Percentiles rank a stretch among this genome's conserved stretches.
Conservation (phyloP, 2,888 invertebrate genomes). For the Hypercompe scribonia region DNA sequence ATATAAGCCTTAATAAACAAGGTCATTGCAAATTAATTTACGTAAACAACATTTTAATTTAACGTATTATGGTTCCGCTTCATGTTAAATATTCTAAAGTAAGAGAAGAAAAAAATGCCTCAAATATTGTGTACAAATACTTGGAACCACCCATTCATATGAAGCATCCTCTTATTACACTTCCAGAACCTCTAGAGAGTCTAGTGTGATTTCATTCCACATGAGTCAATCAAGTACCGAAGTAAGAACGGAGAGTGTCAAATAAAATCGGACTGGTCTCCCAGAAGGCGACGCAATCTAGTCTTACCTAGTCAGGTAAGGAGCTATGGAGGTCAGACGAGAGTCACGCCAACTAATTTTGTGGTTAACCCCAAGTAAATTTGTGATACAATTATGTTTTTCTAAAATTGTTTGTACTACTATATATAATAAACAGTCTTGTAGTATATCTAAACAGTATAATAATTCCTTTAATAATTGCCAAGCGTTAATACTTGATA, state of each 20-base stretch:
- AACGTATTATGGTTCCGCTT: background rate
- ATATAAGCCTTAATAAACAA: background rate
- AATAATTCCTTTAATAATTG: too few species aligned
- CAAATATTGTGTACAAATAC: background rate
- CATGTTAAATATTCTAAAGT: background rate
- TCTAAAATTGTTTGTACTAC: too few species aligned
- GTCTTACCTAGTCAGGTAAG: background rate
- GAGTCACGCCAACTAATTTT: background rate
- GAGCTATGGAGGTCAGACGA: background rate
- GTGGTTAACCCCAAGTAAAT: background rate
- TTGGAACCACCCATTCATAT: background rate
- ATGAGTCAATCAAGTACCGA: too few species aligned
- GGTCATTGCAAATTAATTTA: slow-evolving; percentile 1
- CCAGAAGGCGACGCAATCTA: background rate
- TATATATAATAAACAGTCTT: too few species aligned
- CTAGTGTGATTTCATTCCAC: too few species aligned
- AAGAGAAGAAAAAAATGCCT: background rate
- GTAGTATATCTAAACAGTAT: too few species aligned
- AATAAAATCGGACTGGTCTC: too few species aligned
- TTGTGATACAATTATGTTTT: too few species aligned
- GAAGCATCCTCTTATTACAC: background rate
- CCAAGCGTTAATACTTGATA: too few species aligned
- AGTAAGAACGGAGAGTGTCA: too few species aligned
- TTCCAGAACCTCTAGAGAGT: too few species aligned
- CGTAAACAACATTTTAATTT: background rate